Conservation (phyloP, 2,888 invertebrate genomes). For the Bedellia somnulentella region DNA sequence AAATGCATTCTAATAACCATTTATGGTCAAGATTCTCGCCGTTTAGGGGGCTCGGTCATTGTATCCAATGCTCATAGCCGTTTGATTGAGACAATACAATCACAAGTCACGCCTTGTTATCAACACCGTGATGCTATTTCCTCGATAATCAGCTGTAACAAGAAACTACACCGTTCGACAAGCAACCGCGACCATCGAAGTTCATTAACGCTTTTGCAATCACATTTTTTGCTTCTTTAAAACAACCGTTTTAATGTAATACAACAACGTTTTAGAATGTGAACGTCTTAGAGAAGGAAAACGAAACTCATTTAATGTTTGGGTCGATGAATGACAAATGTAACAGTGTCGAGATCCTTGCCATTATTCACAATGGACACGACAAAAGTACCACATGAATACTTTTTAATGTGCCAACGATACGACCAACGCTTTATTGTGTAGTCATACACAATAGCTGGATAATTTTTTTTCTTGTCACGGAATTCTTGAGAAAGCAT, state of each 20-base stretch:
- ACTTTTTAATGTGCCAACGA: slow-evolving; percentile 60
- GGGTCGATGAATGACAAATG: slow-evolving; percentile 39
- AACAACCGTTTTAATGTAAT: too few relatives aligned
- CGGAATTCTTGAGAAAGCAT: slow-evolving; percentile 42
- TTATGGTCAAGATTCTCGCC: slow-evolving; percentile 8
- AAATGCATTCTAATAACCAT: slow-evolving; percentile 4
- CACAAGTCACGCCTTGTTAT: slow-evolving; percentile 12
- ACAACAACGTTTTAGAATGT: too few relatives aligned
- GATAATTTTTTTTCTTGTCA: slow-evolving; percentile 31
- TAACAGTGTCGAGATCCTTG: slow-evolving; percentile 46
- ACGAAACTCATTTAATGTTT: slow-evolving; percentile 17
- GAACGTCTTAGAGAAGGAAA: slow-evolving; percentile 6
- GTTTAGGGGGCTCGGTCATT: slow-evolving; percentile 46
- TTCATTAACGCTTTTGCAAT: slow-evolving; percentile 49
- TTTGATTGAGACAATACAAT: slow-evolving; percentile 50
- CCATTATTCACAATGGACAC: slow-evolving; percentile 38
- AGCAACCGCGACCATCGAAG: too few relatives aligned
- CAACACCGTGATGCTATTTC: slow-evolving; percentile 30
- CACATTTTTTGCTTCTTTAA: slow-evolving; percentile 48
- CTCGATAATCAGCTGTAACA: slow-evolving; percentile 31
- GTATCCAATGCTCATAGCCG: slow-evolving; percentile 44
- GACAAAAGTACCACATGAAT: slow-evolving; percentile 55
- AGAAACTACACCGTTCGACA: too few relatives aligned
- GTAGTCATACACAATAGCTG: slow-evolving; percentile 11
- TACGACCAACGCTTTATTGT: slow-evolving; percentile 53